Conservation (phyloP, 2,888 invertebrate genomes). For the Unio pictorum region DNA sequence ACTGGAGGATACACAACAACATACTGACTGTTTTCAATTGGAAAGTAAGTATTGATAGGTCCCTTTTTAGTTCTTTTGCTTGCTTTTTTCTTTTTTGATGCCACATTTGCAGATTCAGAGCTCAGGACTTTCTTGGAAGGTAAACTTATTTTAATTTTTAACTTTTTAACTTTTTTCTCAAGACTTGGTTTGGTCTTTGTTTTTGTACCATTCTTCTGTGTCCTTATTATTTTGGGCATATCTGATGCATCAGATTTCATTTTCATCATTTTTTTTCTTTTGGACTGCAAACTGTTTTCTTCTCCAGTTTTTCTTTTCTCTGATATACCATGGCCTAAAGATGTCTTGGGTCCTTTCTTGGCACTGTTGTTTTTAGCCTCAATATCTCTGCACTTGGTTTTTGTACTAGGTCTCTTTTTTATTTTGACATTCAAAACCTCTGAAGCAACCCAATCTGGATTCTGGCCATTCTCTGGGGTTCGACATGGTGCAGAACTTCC, state of each 20-base stretch:
- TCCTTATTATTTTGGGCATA: not conserved
- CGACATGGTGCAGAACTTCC: too few species aligned
- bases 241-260: not conserved
- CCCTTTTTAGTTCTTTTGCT: slow-evolving; percentile 2
- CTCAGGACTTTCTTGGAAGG: not conserved
- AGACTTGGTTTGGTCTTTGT: not conserved
- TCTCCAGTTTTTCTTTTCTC: not conserved
- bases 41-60: not conserved
- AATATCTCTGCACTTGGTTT: too few species aligned
- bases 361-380: not conserved
- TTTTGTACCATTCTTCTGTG: not conserved
- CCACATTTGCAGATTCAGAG: not conserved
- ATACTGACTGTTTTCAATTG: too few species aligned
- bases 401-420: too few species aligned
- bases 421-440: too few species aligned
- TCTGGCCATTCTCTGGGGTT: too few species aligned
- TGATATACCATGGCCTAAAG: not conserved
- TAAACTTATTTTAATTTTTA: slow-evolving; percentile 1
- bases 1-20: too few species aligned
- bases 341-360: not conserved
- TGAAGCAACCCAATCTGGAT: too few species aligned
- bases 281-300: not conserved
- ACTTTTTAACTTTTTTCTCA: slow-evolving; percentile 1
- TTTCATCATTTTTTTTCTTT: not conserved
- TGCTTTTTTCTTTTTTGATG: not conserved